Evolutionary conservation across 2,888 invertebrate genomes (phyloP), one percentile per base, ranked within the genome.

Genomic region (Tiliacea aurago): DNA sequence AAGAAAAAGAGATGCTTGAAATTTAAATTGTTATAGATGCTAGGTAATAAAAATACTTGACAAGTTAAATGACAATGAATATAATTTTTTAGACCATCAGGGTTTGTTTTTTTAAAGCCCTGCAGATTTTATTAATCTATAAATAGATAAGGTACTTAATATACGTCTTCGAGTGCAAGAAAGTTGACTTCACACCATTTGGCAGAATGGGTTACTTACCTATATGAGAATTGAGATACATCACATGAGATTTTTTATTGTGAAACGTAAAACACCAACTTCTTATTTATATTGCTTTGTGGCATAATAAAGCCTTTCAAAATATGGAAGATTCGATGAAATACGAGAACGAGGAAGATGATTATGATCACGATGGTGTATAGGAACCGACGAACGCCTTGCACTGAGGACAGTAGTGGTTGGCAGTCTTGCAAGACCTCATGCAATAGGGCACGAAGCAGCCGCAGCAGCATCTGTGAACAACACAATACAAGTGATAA

Each of bases 391-490:
- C 87, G 86, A 95, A 96, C 10, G 95, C 96, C 79, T 93, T 92
- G 87, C 96, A 95, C 78, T 93, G 90, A 33, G 96, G 96, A 86
- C 96, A 96, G 93, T 96, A 97, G 87, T 96, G 96, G 83, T 96
- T 96, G 69, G 95, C 97, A 81, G 97, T 96, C 91, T 97, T 97
- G 91, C 96, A 96, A 18, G 96, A 96, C 58, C 91, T 90, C 95
- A 97, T 96, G 91, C 96, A 96, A 88, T 95, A 96, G 5, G 96
- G 96, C 11, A 95, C 89, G 80, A 96, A 91, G 85, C 96, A 96
- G 53, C 94, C 95, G 78, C 96, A 96, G 81, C 95, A 96, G 88
- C 95, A 96, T 75, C 96, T 96, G 93, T 33, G 92, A 92, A 76
- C 23, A 77, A 70, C n/a, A 71, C 61, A 56, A 37, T 33, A 41